Evolutionary conservation across 2,888 invertebrate species (phyloP), one percentile per base, ranked within the genome.

Genomic region (Podabrus alpinus): DNA sequence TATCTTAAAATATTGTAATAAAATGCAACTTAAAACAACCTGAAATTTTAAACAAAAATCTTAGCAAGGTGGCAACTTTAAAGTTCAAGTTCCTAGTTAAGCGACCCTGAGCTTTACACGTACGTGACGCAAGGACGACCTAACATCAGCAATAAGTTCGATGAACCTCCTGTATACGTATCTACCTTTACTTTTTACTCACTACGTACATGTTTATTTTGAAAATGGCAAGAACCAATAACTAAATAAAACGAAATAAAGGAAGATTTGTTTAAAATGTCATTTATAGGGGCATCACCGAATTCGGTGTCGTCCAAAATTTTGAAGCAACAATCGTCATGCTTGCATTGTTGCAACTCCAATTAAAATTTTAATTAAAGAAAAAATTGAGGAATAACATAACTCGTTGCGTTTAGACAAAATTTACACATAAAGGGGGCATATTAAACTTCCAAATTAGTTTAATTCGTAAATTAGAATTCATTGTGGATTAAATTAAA

Each of bases 181-280:
- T 77, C 73, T 73, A 59, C 77, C 68, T 75, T 73, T 75, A 77
- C 77, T 77, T 77, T 77, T 75, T 73, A 75, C 75, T 71, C 75
- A 67, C 24, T 73, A 68, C 73, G 17, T 68, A 15, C n/a, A 64
- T 71, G 71, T 75, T 77, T 75, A 69, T 71, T 75, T 76, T 71
- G 25, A 64, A 72, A 75, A 77, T 45, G 45, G 45, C 45, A 45
- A 45, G 45, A 45, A 9, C 1, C 9, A 45, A 45, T n/a, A 45
- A 7, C 45, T 45, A n/a, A 45, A n/a, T n/a, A 45, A 45, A 45
- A n/a, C 7, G 2, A n/a, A n/a, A n/a, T 45, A 45, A 45, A 45
- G 1, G 45, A n/a, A n/a, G 7, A 9, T 45, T n/a, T 45, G n/a
- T 45, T 9, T 9, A 7, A 45, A 45, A 45, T 9, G 45, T 45